Evolutionary conservation across 1,140 invertebrate genomes (phyloP).

Genomic region (Watersipora subatra): DNA sequence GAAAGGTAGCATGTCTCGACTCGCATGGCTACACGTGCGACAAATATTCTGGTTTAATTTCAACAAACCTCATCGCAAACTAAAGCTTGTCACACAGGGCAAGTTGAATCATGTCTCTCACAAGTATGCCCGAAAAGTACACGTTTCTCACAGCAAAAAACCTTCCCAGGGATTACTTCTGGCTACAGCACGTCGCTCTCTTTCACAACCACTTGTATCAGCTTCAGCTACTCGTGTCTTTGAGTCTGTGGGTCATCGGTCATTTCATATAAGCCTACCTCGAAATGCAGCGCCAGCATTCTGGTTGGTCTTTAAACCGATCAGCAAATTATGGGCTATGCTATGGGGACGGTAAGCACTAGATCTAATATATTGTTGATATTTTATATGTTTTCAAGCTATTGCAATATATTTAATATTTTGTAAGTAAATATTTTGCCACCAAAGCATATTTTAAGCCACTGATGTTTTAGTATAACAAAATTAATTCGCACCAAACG

Average conservation of each 20-base stretch:
- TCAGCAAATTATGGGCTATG: constrained; percentile 18
- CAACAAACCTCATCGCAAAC: background rate
- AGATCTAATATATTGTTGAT: background rate
- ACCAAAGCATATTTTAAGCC: too few relatives aligned
- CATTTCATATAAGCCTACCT: constrained; percentile 14
- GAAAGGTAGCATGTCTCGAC: too few relatives aligned
- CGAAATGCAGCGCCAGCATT: constrained; percentile 17
- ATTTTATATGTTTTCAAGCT: background rate
- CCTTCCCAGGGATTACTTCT: too few relatives aligned
- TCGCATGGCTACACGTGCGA: background rate
- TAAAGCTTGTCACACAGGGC: background rate
- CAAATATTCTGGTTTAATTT: background rate
- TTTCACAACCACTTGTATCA: background rate
- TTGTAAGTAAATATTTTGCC: background rate
- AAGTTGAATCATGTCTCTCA: background rate
- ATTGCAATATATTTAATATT: background rate
- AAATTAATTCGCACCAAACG: too few relatives aligned
- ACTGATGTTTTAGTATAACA: too few relatives aligned
- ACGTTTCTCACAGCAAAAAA: too few relatives aligned
- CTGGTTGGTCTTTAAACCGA: constrained; percentile 19
- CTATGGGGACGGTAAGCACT: constrained; percentile 17
- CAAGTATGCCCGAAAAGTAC: background rate
- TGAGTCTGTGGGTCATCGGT: background rate
- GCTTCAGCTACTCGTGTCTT: background rate
- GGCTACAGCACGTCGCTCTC: background rate